Evolutionary conservation across 2,113 vertebrate species (phyloP).

Genomic region (Megaceryle maxima): DNA sequence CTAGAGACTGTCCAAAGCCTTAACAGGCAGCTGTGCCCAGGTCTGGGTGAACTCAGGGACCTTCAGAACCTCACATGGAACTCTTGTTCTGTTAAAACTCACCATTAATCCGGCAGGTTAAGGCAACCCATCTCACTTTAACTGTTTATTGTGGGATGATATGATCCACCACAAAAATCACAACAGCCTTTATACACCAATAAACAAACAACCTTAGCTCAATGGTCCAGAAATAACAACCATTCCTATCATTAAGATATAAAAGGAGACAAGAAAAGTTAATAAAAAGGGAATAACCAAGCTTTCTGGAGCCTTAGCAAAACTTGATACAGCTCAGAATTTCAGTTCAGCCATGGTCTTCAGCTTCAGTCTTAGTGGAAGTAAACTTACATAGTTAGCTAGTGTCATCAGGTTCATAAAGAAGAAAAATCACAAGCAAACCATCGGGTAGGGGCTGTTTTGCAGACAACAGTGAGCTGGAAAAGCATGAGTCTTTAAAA

Average conservation of each 20-base stretch:
- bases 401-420: not conserved
- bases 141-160: constrained; percentile 47
- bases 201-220: constrained; percentile 48
- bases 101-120: not conserved
- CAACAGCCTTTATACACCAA: not conserved
- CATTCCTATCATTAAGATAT: constrained; percentile 5
- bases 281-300: constrained; percentile 8
- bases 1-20: not conserved
- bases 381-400: not conserved
- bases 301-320: not conserved
- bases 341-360: not conserved
- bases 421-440: not conserved
- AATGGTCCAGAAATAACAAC: constrained; percentile 30
- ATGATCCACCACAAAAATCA: constrained; percentile 3
- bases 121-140: not conserved
- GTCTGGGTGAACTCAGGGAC: not conserved
- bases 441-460: not conserved
- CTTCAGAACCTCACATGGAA: not conserved
- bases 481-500: not conserved
- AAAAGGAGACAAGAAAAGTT: constrained; percentile 19
- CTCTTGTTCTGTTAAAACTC: constrained; percentile 4
- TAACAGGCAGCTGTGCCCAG: not conserved
- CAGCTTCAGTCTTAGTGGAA: not conserved
- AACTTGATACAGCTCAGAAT: not conserved
- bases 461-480: not conserved